phyloP scores from a whole-genome alignment of 2,797 vertebrate genomes.

The Myripristis jacobus region DNA sequence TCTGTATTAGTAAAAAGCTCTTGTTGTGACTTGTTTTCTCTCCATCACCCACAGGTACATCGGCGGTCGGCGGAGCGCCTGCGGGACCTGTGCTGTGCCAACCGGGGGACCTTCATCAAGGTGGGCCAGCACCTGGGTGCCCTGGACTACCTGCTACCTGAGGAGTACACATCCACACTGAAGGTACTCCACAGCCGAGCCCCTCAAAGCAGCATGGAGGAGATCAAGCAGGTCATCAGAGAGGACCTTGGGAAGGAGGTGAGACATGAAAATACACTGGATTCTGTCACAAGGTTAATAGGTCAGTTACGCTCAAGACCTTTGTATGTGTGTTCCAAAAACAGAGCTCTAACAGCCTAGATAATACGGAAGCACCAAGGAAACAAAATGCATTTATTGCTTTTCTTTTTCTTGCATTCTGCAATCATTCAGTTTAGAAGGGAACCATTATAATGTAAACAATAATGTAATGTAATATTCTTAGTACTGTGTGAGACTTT shows the following conservation, averaged over 20 bases:
- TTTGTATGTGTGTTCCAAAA: too few relatives aligned
- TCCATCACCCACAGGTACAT: constrained; percentile 85
- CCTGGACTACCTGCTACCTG: constrained; percentile 94
- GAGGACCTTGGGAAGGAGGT: constrained; percentile 97
- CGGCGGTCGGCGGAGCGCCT: constrained; percentile 92
- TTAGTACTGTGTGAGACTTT: too few relatives aligned
- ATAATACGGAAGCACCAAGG: too few relatives aligned
- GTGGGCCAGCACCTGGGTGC: constrained; percentile 97
- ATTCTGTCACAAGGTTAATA: too few relatives aligned
- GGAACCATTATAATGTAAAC: too few relatives aligned
- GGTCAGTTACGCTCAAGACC: too few relatives aligned
- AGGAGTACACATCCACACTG: constrained; percentile 95
- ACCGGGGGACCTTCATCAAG: constrained; percentile 98
- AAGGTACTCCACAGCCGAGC: constrained; percentile 94
- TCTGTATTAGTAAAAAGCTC: too few relatives aligned
- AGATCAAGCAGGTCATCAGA: constrained; percentile 91
- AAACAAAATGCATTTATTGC: too few relatives aligned
- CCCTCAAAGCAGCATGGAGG: constrained; percentile 91
- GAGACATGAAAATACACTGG: constrained; percentile 14
- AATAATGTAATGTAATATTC: too few relatives aligned
- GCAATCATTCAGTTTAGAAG: too few relatives aligned
- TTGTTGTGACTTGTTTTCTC: background rate
- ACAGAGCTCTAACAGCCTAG: too few relatives aligned
- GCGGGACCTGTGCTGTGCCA: constrained; percentile 92
- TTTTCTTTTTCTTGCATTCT: too few relatives aligned